Conservation (phyloP, 2,888 invertebrate genomes). For the Reticulitermes lucifugus region DNA sequence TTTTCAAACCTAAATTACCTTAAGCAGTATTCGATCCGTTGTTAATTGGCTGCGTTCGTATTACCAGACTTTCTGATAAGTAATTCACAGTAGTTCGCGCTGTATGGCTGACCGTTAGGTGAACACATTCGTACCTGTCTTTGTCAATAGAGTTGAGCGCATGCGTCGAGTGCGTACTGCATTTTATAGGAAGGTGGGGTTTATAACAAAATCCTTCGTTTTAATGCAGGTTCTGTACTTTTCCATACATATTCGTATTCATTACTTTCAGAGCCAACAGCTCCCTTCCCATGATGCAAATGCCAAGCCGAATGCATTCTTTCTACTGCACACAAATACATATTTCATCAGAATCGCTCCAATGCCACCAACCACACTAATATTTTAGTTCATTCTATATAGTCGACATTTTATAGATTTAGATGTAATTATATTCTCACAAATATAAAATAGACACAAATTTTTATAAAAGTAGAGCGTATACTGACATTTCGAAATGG, state of each 20-base stretch:
- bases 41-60: neutral
- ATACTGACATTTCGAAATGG: neutral
- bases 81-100: neutral
- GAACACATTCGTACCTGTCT: constrained; percentile 8
- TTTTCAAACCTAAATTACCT: constrained; percentile 27
- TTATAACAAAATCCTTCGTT: constrained; percentile 40
- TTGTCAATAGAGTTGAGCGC: neutral
- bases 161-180: neutral
- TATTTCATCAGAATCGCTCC: constrained; percentile 26
- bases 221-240: constrained; percentile 18
- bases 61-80: neutral
- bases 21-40: constrained; percentile 11
- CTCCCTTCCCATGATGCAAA: constrained; percentile 1
- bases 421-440: constrained; percentile 17
- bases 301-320: constrained; percentile 29
- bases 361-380: neutral
- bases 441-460: neutral
- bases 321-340: constrained; percentile 27
- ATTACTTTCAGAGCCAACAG: constrained; percentile 33
- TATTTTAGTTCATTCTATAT: constrained; percentile 19
- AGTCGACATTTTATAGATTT: constrained; percentile 17
- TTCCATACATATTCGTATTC: constrained; percentile 36
- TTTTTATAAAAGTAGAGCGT: neutral
- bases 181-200: constrained; percentile 4
- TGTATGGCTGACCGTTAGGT: neutral